Evolutionary conservation across 1,140 invertebrate genomes (phyloP).

Genomic region (Drosophila guanche): DNA sequence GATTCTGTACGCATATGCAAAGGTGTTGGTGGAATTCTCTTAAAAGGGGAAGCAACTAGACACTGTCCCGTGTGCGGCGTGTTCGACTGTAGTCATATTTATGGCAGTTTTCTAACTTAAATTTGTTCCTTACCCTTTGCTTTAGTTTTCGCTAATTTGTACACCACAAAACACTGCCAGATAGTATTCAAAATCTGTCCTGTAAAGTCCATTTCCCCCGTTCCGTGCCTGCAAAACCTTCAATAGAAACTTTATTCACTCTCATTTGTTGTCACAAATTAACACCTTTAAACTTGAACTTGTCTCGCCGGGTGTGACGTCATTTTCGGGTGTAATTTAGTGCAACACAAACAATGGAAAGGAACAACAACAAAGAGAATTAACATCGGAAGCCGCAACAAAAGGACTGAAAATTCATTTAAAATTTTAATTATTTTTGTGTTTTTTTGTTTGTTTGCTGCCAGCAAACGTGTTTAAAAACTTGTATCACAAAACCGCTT

Average conservation of each 20-base stretch:
- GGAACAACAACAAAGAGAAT: conserved; percentile 64
- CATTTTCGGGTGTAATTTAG: conserved; percentile 45
- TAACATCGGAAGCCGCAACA: conserved; percentile 46
- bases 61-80: no score
- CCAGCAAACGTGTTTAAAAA: conserved; percentile 31
- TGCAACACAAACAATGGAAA: conserved; percentile 71
- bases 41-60: neutral
- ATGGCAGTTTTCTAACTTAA: no score
- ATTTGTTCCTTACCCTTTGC: no score
- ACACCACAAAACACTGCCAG: no score
- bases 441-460: neutral
- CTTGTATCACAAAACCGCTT: conserved; percentile 17
- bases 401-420: conserved; percentile 48
- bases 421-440: conserved; percentile 58
- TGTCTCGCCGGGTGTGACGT: conserved; percentile 54
- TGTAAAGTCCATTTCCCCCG: no score
- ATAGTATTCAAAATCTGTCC: neutral
- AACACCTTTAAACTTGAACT: conserved; percentile 69
- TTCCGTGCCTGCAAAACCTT: conserved; percentile 12
- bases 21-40: conserved; percentile 31
- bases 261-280: conserved; percentile 59
- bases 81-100: no score
- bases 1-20: conserved; percentile 14
- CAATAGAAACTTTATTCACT: conserved; percentile 7
- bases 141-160: no score